Evolutionary conservation across 2,888 invertebrate genomes (phyloP).

Genomic region (Trachelus troglodyta): DNA sequence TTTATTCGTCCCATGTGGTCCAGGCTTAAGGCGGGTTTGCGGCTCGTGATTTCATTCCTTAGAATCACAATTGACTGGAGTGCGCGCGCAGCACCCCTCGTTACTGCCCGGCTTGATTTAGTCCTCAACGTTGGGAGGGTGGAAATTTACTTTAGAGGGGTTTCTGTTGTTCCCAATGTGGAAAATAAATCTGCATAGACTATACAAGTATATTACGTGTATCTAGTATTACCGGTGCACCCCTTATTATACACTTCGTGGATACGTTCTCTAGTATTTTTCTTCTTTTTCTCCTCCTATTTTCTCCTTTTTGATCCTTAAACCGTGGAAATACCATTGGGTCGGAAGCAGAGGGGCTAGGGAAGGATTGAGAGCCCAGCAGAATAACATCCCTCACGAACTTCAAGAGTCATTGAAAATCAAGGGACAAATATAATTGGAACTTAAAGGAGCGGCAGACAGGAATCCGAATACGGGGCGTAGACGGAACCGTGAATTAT

Average conservation of each 20-base stretch:
- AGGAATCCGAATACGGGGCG: not conserved
- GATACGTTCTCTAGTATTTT: not conserved
- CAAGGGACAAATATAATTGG: not conserved
- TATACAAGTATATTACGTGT: not conserved
- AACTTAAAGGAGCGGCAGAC: not conserved
- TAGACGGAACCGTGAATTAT: not conserved
- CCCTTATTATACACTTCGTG: not conserved
- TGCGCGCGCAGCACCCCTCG: not conserved
- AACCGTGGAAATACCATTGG: not conserved
- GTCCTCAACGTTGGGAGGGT: not conserved
- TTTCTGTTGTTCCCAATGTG: not conserved
- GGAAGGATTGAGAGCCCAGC: not conserved
- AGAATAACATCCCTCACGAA: not conserved
- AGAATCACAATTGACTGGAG: conserved; percentile 1
- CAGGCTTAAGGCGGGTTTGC: not conserved
- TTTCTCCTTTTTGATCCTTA: not conserved
- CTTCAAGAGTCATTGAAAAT: not conserved
- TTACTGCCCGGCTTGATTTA: conserved; percentile 1
- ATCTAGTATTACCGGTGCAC: no score
- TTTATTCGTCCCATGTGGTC: not conserved
- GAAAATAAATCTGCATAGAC: not conserved
- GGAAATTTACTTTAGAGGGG: not conserved
- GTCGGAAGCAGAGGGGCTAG: not conserved
- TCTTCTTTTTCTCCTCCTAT: not conserved
- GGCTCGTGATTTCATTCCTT: not conserved